These are phyloP conservation scores for Mesoclemmys tuberculata DNA, from an alignment of 2,113 vertebrate genomes.

Conservation along the genomic window DNA sequence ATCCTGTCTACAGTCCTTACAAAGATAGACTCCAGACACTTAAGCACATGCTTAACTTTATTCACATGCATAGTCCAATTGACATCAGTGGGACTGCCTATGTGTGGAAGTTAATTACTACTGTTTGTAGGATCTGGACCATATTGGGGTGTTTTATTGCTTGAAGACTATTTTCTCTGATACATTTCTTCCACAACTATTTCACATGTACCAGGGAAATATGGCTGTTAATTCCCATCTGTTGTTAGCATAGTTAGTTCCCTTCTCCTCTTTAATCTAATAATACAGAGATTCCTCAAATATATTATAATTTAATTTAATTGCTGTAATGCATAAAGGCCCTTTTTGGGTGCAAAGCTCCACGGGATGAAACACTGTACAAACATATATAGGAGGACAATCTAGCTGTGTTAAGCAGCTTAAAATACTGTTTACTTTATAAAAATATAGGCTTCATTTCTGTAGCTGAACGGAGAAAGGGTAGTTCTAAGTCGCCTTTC, in stretches of 20 bases:
- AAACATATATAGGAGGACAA: not conserved
- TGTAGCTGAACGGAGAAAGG: accelerated
- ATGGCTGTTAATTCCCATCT: not conserved
- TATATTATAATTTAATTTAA: accelerated
- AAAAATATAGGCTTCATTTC: not conserved
- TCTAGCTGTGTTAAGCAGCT: not conserved
- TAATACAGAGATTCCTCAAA: not conserved
- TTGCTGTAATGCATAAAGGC: not conserved
- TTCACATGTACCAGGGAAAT: not conserved
- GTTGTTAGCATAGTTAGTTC: not conserved
- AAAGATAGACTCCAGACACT: not conserved
- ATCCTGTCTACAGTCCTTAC: not conserved
- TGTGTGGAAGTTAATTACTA: not conserved
- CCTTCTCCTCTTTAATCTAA: not conserved
- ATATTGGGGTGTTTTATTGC: not conserved
- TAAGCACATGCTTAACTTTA: not conserved
- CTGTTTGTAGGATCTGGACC: not conserved
- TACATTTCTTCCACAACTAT: not conserved
- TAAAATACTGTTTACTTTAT: accelerated
- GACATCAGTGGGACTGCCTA: not conserved
- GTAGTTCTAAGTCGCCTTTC: not conserved
- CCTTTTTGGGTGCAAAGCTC: not conserved
- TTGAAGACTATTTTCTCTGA: not conserved
- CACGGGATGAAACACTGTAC: not conserved
- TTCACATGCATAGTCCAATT: not conserved